Evolutionary conservation across 1,140 invertebrate genomes (phyloP), one percentile per base, ranked within the genome.

Genomic region (Micrasema minimum): DNA sequence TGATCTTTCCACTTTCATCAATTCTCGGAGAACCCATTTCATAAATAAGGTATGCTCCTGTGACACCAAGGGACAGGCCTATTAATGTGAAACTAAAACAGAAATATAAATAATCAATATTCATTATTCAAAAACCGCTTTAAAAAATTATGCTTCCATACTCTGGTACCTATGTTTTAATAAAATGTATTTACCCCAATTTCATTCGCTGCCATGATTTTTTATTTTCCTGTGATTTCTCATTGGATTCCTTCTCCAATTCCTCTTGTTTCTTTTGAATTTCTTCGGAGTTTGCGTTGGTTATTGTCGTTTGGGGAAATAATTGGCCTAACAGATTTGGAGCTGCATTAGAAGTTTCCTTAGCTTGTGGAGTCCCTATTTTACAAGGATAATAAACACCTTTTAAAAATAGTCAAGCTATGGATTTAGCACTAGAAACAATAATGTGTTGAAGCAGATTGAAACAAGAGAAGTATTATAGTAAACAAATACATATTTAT

Each of bases 1-100:
- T 87, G 31, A 87, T 74, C 61, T 90, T 86, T 4, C 95, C 95
- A 26, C 93, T 85, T 50, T 89, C 88, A 78, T 94, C 93, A 14
- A 83, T 81, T 26, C 86, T 82, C 1, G 94, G 93, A 16, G 87
- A 86, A 10, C 93, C 92, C 82, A 91, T 84, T 82, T 91, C 87
- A 76, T 88, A 88, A 62, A 92, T 79, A 41, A 88, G 79, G 76
- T 89, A 81, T 9, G 87, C 80, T 5, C 83, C 80, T 66, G 82
- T 78, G 2, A 82, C 78, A 0, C 82, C 75, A 18, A 85, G 72
- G 1, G 83, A 83, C 1, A 84, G 82, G 45, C 86, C 85, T 74
- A 88, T 87, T 18, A 86, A 80, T 62, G 81, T 82, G 77, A 88
- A 88, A 20, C 87, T 88, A 46, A 18, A 72, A 75, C 38, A 31